A percentile compares a stretch with the other conserved stretches of the same genome.
Conservation (phyloP, 2,888 invertebrate species). For the Apotomis capreana region DNA sequence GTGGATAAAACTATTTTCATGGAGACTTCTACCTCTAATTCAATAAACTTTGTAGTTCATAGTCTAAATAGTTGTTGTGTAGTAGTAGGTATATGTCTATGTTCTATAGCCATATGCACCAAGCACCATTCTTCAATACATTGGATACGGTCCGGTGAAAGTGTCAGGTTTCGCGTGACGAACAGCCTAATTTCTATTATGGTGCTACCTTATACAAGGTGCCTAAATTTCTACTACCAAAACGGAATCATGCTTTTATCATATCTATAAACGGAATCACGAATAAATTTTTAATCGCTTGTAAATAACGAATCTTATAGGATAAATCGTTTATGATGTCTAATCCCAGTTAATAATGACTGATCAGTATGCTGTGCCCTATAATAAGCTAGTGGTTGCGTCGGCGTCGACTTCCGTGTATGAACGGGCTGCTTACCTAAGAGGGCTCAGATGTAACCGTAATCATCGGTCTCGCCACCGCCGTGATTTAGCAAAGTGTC, state of each 20-base stretch:
- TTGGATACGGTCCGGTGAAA: slow-evolving; percentile 54
- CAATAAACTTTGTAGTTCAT: background rate
- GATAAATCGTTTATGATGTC: background rate
- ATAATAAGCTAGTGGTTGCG: slow-evolving; percentile 50
- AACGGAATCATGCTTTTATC: slow-evolving; percentile 7
- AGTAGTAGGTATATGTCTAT: background rate
- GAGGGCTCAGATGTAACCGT: slow-evolving; percentile 35
- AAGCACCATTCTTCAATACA: slow-evolving; percentile 44
- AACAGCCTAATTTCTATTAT: slow-evolving; percentile 48
- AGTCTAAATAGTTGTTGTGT: background rate
- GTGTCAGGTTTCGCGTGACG: slow-evolving; percentile 49
- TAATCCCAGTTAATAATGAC: slow-evolving; percentile 41
- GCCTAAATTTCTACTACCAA: background rate
- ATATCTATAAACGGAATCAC: background rate
- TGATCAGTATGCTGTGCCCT: slow-evolving; percentile 45
- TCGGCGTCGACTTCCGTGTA: slow-evolving; percentile 53
- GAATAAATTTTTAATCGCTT: too few species aligned
- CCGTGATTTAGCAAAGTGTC: slow-evolving; percentile 26
- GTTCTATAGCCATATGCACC: slow-evolving; percentile 43
- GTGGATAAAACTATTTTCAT: background rate
- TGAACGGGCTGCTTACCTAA: slow-evolving; percentile 28
- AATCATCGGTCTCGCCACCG: slow-evolving; percentile 34
- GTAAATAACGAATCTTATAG: too few species aligned
- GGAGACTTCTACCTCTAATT: background rate
- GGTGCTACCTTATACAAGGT: slow-evolving; percentile 12